Evolutionary conservation across 2,113 vertebrate genomes (phyloP).

Genomic region (Mungos mungo): DNA sequence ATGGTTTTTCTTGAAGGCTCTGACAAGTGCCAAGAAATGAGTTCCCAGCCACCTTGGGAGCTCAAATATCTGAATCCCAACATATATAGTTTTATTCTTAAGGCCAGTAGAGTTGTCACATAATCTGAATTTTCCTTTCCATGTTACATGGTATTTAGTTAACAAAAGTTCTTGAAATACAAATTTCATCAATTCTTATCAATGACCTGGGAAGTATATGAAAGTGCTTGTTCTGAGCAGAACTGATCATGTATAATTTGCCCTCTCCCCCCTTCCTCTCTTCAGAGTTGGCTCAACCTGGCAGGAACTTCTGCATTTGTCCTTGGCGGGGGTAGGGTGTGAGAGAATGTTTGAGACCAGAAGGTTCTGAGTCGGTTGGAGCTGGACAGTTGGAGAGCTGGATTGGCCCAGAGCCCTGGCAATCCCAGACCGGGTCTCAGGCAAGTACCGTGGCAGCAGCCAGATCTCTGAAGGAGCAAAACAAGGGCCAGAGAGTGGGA

Average conservation of each 20-base stretch:
- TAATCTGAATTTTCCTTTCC: background rate
- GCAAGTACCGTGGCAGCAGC: background rate
- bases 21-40: background rate
- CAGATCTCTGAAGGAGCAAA: constrained; percentile 28
- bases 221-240: background rate
- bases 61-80: background rate
- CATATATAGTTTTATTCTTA: background rate
- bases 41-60: background rate
- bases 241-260: accelerated
- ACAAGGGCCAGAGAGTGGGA: background rate
- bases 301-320: background rate
- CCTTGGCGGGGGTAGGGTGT: background rate
- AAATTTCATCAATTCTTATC: background rate
- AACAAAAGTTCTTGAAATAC: background rate
- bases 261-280: background rate
- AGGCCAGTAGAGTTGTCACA: background rate
- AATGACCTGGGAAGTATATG: background rate
- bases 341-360: constrained; percentile 49
- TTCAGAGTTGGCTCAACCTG: background rate
- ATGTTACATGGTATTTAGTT: background rate
- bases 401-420: constrained; percentile 29
- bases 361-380: constrained; percentile 34
- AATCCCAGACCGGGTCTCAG: background rate
- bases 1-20: background rate
- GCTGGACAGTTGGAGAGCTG: background rate